These are phyloP conservation scores for Boulengeromyrus knoepffleri DNA, from an alignment of 2,113 vertebrate genomes.

Conservation along the genomic window DNA sequence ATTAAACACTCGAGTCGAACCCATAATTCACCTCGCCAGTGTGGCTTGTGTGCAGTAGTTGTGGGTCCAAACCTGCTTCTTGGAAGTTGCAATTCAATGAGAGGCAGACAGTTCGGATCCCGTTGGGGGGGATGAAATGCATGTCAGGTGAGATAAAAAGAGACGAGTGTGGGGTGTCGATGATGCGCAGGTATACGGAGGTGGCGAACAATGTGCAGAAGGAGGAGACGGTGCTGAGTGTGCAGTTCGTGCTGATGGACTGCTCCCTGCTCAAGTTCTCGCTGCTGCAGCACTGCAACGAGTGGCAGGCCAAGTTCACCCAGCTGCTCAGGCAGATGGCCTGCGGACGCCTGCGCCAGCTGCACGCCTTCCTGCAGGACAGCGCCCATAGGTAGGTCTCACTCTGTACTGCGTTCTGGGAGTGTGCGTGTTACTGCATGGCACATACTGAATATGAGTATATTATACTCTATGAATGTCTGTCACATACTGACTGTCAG, in stretches of 20 bases:
- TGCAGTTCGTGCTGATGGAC: slow-evolving; percentile 69
- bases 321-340: slow-evolving; percentile 67
- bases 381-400: slow-evolving; percentile 46
- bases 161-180: neutral
- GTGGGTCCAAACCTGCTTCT: neutral
- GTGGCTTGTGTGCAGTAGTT: neutral
- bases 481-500: neutral
- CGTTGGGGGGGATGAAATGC: neutral
- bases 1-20: neutral
- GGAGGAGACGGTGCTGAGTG: slow-evolving; percentile 65
- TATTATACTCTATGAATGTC: neutral
- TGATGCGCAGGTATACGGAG: slow-evolving; percentile 59
- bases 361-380: slow-evolving; percentile 56
- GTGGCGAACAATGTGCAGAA: slow-evolving; percentile 73
- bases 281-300: slow-evolving; percentile 64
- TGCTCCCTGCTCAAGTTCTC: slow-evolving; percentile 64
- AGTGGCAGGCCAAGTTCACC: slow-evolving; percentile 72
- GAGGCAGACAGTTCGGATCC: neutral
- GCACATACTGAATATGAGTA: neutral
- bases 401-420: neutral
- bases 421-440: neutral
- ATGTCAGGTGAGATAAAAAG: neutral
- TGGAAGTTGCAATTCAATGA: neutral
- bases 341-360: slow-evolving; percentile 49
- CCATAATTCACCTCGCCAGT: neutral